These are phyloP conservation scores for Hoplodrina blanda DNA, from an alignment of 2,888 invertebrate species.

Conservation along the genomic window DNA sequence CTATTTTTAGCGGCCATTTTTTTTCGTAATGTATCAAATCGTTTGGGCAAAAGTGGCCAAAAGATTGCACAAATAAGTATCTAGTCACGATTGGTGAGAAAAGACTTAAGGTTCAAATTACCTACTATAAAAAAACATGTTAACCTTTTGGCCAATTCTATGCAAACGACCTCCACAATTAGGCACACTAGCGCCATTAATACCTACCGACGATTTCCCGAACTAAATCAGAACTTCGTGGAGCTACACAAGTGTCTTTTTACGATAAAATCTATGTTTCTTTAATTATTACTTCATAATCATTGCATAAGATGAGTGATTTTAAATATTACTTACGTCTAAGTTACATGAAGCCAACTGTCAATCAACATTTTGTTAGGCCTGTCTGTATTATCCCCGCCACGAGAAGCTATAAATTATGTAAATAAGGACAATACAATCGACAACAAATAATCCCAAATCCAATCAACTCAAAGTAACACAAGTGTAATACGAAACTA, in stretches of 20 bases:
- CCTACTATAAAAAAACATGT: neutral
- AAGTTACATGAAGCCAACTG: constrained; percentile 11
- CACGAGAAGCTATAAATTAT: too few relatives aligned
- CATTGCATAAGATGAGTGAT: constrained; percentile 45
- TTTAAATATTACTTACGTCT: constrained; percentile 26
- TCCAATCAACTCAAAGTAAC: too few relatives aligned
- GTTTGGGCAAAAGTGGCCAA: neutral
- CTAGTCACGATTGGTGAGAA: neutral
- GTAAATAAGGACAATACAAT: too few relatives aligned
- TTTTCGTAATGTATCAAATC: neutral
- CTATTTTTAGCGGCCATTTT: neutral
- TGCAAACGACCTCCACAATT: neutral
- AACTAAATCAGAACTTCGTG: constrained; percentile 24
- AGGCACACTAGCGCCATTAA: constrained; percentile 46
- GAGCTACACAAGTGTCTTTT: constrained; percentile 45
- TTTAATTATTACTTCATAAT: constrained; percentile 51
- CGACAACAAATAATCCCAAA: too few relatives aligned
- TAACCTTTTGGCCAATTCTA: neutral
- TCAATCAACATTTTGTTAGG: constrained; percentile 32
- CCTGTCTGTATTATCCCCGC: constrained; percentile 21
- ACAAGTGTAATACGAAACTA: too few relatives aligned
- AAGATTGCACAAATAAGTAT: neutral
- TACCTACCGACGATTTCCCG: constrained; percentile 4
- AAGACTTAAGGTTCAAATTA: neutral
- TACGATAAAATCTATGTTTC: constrained; percentile 39